Percentiles rank a stretch among this genome's conserved stretches.
These are phyloP conservation scores for Atherinomorus stipes DNA, from an alignment of 2,113 vertebrate species.

Conservation along the genomic window DNA sequence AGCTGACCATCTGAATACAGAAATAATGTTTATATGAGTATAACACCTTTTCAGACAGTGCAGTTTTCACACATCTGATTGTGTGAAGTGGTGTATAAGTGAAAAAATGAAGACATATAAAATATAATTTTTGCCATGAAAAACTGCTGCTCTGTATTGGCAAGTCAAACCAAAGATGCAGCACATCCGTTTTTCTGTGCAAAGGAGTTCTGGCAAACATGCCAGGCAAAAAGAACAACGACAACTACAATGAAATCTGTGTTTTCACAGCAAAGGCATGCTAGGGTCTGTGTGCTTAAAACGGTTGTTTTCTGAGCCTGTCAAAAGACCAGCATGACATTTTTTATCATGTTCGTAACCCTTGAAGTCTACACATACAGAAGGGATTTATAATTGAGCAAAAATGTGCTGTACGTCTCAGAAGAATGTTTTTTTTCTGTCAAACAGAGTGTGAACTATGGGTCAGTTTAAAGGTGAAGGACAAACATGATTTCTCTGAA, in stretches of 20 bases:
- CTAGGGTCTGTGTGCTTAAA: neutral
- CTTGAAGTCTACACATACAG: constrained; percentile 20
- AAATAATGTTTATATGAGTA: neutral
- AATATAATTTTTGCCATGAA: neutral
- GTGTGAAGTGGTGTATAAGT: neutral
- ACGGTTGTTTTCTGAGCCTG: constrained; percentile 13
- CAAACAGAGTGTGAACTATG: neutral
- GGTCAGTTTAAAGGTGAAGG: constrained; percentile 10
- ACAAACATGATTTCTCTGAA: constrained; percentile 34
- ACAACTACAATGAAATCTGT: constrained; percentile 39
- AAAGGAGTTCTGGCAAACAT: constrained; percentile 20
- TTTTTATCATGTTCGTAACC: constrained; percentile 24
- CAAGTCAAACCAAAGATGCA: constrained; percentile 5
- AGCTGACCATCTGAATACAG: too few species aligned
- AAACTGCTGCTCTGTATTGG: neutral
- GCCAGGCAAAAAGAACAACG: constrained; percentile 2
- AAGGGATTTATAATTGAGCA: constrained; percentile 2
- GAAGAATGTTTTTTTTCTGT: constrained; percentile 20
- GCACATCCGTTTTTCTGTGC: constrained; percentile 3
- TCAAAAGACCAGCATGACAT: constrained; percentile 36
- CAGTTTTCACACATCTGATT: neutral
- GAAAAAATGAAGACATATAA: neutral
- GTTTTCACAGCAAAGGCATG: constrained; percentile 19
- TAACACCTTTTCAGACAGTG: neutral
- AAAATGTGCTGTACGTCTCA: constrained; percentile 6